Base-by-base conservation (phyloP, 1,140 invertebrate genomes). In the Zaprionus inermis region DNA sequence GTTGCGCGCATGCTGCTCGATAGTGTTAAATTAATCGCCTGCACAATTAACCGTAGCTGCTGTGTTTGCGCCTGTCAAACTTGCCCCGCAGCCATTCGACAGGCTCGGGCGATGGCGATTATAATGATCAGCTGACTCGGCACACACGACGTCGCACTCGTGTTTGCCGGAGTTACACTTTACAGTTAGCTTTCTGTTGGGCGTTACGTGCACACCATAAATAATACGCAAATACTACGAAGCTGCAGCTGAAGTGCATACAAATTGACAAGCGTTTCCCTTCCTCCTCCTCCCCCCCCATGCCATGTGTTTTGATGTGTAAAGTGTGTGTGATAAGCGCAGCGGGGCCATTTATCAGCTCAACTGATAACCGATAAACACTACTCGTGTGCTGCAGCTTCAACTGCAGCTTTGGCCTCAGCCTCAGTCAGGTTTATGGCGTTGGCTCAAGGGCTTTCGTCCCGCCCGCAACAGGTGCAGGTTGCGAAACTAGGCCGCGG, bases 111-210 rank as follows among this genome's bases (percentile, higher is more conserved):
- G 56, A 69, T 70, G 44, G 44, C 56, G 30, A 57, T 41, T 58
- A 70, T 28, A 52, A 63, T 66, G 56, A 65, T 72, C 73, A 72
- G 60, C 68, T 76, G 68, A 72, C 71, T 65, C 10, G 36, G 22
- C 24, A 24, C 20, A 54, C 46, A 41, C 12, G 16, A 10, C 51
- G 1, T n/a, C 12, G n/a, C 32, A 10, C 24, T 61, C 32, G 41
- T 44, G 7, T 32, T 67, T 59, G 30, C 38, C 24, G 60, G 46
- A 75, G 65, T 75, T 71, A 75, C 76, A 78, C 66, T 78, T 78
- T 70, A 49, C 44, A 49, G 44, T 49, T 49, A 20, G 44, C 59
- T 73, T 73, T 73, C 68, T 58, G 38, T 44, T 34, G 14, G n/a
- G 20, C 58, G 18, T 58, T 74, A 75, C 76, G 72, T 78, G 76